Evolutionary conservation across 2,113 vertebrate genomes (phyloP), one percentile per base, ranked within the genome.

Genomic region (Columba janthina): DNA sequence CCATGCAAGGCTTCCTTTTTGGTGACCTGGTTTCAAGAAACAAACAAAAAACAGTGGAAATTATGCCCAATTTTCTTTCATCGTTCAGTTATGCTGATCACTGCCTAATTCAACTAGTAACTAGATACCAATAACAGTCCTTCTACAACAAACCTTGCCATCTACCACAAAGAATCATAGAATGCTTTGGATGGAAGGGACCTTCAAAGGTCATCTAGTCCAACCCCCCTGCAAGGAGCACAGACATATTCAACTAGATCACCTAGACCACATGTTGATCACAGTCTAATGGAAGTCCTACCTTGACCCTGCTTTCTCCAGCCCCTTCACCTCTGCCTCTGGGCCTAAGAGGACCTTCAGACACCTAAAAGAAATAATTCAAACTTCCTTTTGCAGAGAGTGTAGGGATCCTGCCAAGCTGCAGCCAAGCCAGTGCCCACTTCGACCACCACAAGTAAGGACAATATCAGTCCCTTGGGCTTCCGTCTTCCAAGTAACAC

Each of bases 261-360:
- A 87, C 10, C 71, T 56, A 62, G 16, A 78, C 71, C 81, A 89
- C 85, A 42, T 78, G 56, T 46, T 86, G 92, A 82, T 56, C 88
- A 85, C 73, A 73, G 64, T 72, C 69, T 90, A 75, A 89, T 65
- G 83, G 18, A 87, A 91, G 70, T 74, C 53, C 81, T 82, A 71
- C 61, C 72, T 76, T 96, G 92, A 96, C 66, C 79, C 50, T 87
- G 93, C 62, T 77, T 65, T 5, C 2, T 89, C 73, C 57, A 95
- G 87, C 42, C 21, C 11, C 31, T 89, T 83, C 73, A 51, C 58
- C 57, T 94, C 90, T 90, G 62, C 71, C 69, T 71, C 61, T 40
- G 46, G 82, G 53, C 56, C 28, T 19, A 84, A 44, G 19, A 87
- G 34, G 71, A 87, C 78, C 51, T 90, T 80, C 54, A 93, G 87